Conservation (phyloP, 1,140 invertebrate genomes). For the Pogonomyrmex barbatus region DNA sequence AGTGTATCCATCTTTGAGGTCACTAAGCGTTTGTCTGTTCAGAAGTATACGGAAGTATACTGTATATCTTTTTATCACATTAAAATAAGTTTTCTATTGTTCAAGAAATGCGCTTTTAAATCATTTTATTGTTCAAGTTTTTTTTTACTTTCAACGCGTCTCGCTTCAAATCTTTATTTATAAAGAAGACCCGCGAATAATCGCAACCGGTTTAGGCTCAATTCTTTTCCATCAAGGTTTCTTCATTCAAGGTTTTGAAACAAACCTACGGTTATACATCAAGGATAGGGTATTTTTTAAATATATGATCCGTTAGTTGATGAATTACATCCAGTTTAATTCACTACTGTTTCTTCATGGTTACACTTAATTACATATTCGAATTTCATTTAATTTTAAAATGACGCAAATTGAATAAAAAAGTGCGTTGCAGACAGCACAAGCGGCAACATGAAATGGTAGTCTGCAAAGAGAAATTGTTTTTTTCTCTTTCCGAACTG, state of each 20-base stretch:
- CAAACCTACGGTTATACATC: neutral
- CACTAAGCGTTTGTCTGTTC: neutral
- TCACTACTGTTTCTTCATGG: too few species aligned
- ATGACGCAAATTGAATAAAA: neutral
- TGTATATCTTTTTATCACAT: neutral
- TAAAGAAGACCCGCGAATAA: neutral
- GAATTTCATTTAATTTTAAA: constrained; percentile 4
- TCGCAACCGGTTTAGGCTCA: neutral
- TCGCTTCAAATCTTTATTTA: neutral
- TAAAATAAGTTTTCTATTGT: neutral
- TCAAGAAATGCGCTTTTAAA: neutral
- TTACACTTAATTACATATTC: neutral
- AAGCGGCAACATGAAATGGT: neutral
- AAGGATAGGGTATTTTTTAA: neutral
- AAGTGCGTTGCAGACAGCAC: neutral
- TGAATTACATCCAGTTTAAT: too few species aligned
- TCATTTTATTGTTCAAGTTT: neutral
- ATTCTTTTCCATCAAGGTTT: constrained; percentile 19
- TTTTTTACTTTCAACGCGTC: neutral
- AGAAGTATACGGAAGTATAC: neutral
- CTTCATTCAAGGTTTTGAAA: neutral
- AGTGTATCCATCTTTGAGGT: neutral
- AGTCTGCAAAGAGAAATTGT: neutral
- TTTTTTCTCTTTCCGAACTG: neutral
- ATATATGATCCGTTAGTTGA: neutral